Evolutionary conservation across 2,113 vertebrate genomes (phyloP).

Genomic region (Oxyruncus cristatus): DNA sequence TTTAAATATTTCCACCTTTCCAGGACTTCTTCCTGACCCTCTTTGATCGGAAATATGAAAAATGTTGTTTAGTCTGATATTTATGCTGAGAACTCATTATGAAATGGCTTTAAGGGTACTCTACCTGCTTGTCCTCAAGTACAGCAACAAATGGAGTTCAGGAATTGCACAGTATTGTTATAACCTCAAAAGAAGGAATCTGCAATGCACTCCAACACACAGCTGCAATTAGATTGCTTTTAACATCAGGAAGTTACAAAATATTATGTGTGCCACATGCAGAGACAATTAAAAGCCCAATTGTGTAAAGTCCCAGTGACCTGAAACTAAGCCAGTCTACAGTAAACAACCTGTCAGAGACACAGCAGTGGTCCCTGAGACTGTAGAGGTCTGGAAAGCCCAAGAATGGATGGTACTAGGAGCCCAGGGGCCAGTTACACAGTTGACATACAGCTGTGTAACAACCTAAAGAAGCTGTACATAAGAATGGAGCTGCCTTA

Average conservation of each 20-base stretch:
- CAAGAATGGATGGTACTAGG: background rate
- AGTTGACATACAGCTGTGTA: background rate
- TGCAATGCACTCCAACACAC: background rate
- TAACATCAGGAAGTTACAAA: background rate
- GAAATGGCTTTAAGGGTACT: background rate
- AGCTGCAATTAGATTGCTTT: background rate
- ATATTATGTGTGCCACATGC: rapidly evolving
- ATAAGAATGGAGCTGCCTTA: background rate
- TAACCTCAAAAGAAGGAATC: background rate
- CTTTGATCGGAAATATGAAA: background rate
- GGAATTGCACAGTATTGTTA: background rate
- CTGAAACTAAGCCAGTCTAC: background rate
- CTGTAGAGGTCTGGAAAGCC: background rate
- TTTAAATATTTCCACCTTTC: background rate
- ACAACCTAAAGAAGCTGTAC: background rate
- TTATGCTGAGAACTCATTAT: background rate
- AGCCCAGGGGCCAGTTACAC: background rate
- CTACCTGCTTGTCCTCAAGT: background rate
- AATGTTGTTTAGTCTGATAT: background rate
- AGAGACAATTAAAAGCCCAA: background rate
- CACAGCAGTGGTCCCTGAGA: background rate
- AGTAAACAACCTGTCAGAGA: background rate
- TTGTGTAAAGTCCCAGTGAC: background rate
- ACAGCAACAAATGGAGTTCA: background rate
- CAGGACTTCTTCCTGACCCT: background rate